Percentiles rank a stretch among this genome's conserved stretches.
phyloP scores from a whole-genome alignment of 2,888 invertebrate genomes.

The Leptopilina syphax region DNA sequence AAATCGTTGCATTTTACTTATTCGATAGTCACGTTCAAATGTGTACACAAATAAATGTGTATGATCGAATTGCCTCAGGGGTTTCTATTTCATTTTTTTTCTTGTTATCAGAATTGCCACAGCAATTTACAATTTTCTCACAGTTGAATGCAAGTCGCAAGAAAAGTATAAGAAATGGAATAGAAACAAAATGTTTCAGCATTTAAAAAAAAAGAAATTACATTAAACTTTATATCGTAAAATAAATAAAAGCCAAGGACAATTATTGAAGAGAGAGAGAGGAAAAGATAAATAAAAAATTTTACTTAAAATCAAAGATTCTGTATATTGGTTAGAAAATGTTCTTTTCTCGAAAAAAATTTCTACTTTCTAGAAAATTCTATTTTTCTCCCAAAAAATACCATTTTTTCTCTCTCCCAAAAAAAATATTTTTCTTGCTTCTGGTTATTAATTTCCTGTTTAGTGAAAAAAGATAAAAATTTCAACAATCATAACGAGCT shows the following conservation, averaged over 20 bases:
- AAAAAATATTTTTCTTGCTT: too few relatives aligned
- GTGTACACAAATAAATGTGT: neutral
- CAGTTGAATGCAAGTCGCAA: neutral
- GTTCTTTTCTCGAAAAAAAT: too few relatives aligned
- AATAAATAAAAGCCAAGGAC: conserved; percentile 1
- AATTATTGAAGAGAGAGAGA: neutral
- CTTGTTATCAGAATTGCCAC: neutral
- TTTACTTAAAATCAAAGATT: too few relatives aligned
- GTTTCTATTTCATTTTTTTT: neutral
- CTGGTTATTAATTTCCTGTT: neutral
- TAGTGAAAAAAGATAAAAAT: conserved; percentile 6
- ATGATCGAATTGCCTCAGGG: too few relatives aligned
- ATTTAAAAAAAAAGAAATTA: neutral
- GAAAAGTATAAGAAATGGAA: neutral
- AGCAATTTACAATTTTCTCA: neutral
- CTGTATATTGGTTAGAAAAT: too few relatives aligned
- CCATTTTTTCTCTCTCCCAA: too few relatives aligned
- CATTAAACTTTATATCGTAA: neutral
- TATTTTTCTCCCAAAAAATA: too few relatives aligned
- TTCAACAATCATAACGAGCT: conserved; percentile 11
- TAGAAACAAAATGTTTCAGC: conserved; percentile 4
- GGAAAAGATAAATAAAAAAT: neutral
- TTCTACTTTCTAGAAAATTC: neutral
- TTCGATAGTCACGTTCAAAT: neutral
- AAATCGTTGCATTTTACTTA: neutral